Conservation (phyloP, 2,888 invertebrate species). For the Ormyrus thymus region DNA sequence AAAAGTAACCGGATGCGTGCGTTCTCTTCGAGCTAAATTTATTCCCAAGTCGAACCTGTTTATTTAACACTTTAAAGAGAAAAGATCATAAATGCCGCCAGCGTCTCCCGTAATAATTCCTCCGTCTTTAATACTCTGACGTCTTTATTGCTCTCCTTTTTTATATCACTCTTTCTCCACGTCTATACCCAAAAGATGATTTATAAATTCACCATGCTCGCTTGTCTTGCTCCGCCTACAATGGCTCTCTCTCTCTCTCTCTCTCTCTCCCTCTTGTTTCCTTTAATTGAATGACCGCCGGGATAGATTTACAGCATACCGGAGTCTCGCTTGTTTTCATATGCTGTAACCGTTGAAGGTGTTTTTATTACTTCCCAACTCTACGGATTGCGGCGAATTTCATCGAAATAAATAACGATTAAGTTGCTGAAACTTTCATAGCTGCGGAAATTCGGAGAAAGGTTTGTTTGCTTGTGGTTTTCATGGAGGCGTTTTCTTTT, state of each 20-base stretch:
- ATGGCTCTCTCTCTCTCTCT: conserved; percentile 20
- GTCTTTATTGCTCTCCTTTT: too few species aligned
- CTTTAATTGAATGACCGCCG: conserved; percentile 45
- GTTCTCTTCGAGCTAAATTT: too few species aligned
- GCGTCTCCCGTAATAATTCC: too few species aligned
- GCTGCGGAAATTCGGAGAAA: too few species aligned
- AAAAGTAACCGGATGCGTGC: background rate
- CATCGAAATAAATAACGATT: too few species aligned
- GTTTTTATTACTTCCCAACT: conserved; percentile 24
- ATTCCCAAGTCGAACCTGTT: too few species aligned
- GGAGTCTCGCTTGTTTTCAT: conserved; percentile 21
- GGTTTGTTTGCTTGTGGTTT: too few species aligned
- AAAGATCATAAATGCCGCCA: too few species aligned
- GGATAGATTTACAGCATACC: background rate
- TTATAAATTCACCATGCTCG: conserved; percentile 41
- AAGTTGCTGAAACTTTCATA: too few species aligned
- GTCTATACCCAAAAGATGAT: conserved; percentile 41
- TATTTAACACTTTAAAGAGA: background rate
- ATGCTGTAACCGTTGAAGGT: background rate
- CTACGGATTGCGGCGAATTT: background rate
- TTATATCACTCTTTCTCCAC: too few species aligned
- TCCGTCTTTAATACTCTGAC: too few species aligned
- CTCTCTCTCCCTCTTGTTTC: conserved; percentile 28
- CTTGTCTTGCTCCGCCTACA: conserved; percentile 42
- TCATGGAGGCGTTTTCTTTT: too few species aligned